Conservation (phyloP, 92 coral and sea anemone genomes). For the Montipora capitata region DNA sequence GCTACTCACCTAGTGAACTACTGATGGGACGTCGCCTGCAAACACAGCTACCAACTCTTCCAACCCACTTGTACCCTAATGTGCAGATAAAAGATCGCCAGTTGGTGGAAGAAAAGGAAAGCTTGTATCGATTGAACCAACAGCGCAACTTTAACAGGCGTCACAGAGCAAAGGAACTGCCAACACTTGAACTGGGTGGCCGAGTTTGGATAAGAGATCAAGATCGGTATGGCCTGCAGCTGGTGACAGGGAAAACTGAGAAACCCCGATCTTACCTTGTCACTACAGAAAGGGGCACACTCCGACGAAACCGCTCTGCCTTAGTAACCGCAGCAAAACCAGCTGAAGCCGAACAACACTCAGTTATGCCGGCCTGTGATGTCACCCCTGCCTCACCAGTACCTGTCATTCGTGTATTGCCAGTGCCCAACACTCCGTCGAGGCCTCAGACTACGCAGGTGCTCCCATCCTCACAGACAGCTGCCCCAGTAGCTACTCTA, state of each 20-base stretch:
- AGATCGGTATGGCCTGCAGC: too few species aligned
- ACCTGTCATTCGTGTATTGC: too few species aligned
- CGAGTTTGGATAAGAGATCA: too few species aligned
- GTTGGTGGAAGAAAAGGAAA: slow-evolving; percentile 63
- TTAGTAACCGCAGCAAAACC: not conserved
- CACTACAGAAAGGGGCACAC: not conserved
- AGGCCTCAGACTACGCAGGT: too few species aligned
- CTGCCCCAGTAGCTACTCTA: too few species aligned
- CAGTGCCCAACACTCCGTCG: too few species aligned
- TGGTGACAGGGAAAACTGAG: slow-evolving; percentile 16
- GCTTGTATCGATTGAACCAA: not conserved
- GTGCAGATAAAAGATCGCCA: slow-evolving; percentile 59
- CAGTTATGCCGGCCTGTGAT: too few species aligned
- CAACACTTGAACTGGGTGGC: too few species aligned
- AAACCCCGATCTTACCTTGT: slow-evolving; percentile 25
- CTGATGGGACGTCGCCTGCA: slow-evolving; percentile 78
- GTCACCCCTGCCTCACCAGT: too few species aligned
- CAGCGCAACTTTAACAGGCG: slow-evolving; percentile 58
- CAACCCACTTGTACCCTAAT: slow-evolving; percentile 46
- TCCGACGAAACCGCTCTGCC: slow-evolving; percentile 41
- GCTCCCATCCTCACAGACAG: too few species aligned
- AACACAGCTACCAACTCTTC: slow-evolving; percentile 61
- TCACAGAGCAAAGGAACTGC: not conserved
- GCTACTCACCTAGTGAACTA: slow-evolving; percentile 55
- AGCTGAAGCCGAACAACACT: not conserved